phyloP scores from a whole-genome alignment of 2,888 invertebrate species.

The Alsophila aescularia region DNA sequence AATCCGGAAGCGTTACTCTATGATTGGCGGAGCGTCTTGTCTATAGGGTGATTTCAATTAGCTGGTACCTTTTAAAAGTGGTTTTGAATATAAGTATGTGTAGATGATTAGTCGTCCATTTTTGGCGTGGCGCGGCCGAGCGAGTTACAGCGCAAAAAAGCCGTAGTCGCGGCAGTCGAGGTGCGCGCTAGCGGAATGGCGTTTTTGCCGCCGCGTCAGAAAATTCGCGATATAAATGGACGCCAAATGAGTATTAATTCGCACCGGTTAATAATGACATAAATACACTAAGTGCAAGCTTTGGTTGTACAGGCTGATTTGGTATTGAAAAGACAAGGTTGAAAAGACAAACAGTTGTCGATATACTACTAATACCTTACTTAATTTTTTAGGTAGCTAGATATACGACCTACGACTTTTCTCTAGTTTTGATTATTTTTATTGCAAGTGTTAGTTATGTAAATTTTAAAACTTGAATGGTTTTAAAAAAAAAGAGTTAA shows the following conservation, averaged over 20 bases:
- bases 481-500: too few relatives aligned
- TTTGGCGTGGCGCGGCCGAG: conserved; percentile 17
- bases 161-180: conserved; percentile 49
- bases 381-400: too few relatives aligned
- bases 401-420: too few relatives aligned
- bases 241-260: conserved; percentile 83
- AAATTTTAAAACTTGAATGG: too few relatives aligned
- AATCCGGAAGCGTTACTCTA: conserved; percentile 50
- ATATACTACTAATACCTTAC: too few relatives aligned
- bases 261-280: conserved; percentile 84
- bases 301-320: conserved; percentile 59
- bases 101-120: conserved; percentile 33
- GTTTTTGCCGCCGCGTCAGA: conserved; percentile 65
- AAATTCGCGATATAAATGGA: conserved; percentile 74
- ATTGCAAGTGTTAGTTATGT: too few relatives aligned
- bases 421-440: too few relatives aligned
- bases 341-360: too few relatives aligned
- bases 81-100: conserved; percentile 8
- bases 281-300: conserved; percentile 75
- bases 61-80: background rate
- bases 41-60: conserved; percentile 11
- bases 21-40: conserved; percentile 53
- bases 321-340: background rate
- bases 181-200: conserved; percentile 36
- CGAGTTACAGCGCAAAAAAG: conserved; percentile 22